Evolutionary conservation across 1,140 invertebrate species (phyloP).

Genomic region (Zaprionus camerounensis): DNA sequence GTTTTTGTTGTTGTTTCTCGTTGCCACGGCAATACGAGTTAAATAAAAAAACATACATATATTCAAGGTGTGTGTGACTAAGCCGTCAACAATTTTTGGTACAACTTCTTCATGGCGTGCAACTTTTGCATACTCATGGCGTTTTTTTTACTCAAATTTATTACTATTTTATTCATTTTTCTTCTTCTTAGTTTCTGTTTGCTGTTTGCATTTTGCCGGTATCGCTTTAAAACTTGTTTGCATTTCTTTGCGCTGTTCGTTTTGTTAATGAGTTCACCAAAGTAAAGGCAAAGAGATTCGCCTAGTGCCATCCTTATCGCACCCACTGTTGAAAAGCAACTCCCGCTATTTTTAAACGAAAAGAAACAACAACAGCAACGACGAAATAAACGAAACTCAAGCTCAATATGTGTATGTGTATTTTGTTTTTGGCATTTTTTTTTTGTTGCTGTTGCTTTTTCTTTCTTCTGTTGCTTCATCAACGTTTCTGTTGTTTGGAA

Average conservation of each 20-base stretch:
- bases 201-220: constrained; percentile 69
- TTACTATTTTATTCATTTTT: constrained; percentile 19
- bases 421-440: constrained; percentile 42
- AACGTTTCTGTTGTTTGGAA: constrained; percentile 75
- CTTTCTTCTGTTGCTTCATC: constrained; percentile 57
- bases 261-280: constrained; percentile 71
- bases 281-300: constrained; percentile 45
- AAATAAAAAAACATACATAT: constrained; percentile 18
- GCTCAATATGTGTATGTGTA: constrained; percentile 51
- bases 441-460: constrained; percentile 32
- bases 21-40: constrained; percentile 65
- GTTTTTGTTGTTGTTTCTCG: constrained; percentile 46
- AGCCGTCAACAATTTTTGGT: constrained; percentile 67
- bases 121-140: constrained; percentile 61
- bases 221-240: constrained; percentile 62
- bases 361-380: not conserved
- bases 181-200: constrained; percentile 21
- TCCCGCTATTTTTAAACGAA: constrained; percentile 70
- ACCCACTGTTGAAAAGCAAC: constrained; percentile 35
- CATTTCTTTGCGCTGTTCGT: constrained; percentile 57
- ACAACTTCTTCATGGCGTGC: constrained; percentile 47
- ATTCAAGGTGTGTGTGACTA: constrained; percentile 79
- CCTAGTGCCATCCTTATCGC: constrained; percentile 33
- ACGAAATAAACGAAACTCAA: constrained; percentile 47
- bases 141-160: constrained; percentile 46